Base-by-base conservation (phyloP, 2,888 invertebrate species). In the Orgyia antiqua region DNA sequence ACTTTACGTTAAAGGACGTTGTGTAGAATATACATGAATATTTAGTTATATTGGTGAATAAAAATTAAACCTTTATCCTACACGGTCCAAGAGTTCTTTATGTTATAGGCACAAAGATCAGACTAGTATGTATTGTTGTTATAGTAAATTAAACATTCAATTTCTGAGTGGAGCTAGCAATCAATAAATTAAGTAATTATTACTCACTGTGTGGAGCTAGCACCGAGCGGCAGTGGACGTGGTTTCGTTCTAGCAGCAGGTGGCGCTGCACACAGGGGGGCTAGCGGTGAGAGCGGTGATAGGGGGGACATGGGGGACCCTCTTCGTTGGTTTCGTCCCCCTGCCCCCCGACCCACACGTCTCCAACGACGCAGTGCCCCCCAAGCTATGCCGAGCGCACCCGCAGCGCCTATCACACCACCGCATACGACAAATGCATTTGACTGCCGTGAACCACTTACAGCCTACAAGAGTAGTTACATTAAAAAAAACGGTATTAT, bases 201-300 rank as follows among this genome's bases (percentile, higher is more conserved):
- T 10, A 80, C 67, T 87, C 60, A 49, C 88, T 87, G 57, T 38
- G 83, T 65, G 39, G 33, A 43, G 37, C 56, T 56, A 37, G 58
- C 42, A 27, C 53, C 42, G 35, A 50, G 36, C 27, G 61, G 40
- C 40, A 18, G 25, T 13, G 33, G 25, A 39, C 18, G 1, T 21
- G 25, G 36, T 10, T 29, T 29, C 12, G 33, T 19, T 33, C 45
- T 36, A 24, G 42, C 34, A 48, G 36, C 37, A 29, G 29, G 45
- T 4, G 48, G 42, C 28, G 49, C 52, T 30, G 38, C 24, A 40
- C 41, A 36, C 45, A 53, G 15, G 8, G 23, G 36, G 27, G 61
- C 39, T 39, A 18, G 24, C 19, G 32, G 24, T 39, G 13, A 1
- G 19, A 20, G 15, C 36, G 55, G 23, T 1, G 23, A 10, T 1